A percentile compares a stretch with the other conserved stretches of the same genome.
These are phyloP conservation scores for Gonatopus flavifemur DNA, from an alignment of 1,140 invertebrate species.

Conservation along the genomic window DNA sequence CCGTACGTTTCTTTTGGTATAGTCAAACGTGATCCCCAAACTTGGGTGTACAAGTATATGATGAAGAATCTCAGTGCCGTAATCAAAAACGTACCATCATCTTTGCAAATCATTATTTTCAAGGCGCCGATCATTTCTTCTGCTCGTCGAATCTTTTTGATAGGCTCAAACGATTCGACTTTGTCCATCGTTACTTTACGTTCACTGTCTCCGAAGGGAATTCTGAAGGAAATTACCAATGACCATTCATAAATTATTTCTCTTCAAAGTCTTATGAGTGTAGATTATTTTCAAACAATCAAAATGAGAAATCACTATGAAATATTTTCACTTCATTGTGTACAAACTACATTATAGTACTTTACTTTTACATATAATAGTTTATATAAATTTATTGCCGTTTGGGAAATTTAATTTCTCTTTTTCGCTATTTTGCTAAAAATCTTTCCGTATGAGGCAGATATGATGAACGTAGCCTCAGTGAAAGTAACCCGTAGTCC, in stretches of 20 bases:
- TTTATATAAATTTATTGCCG: conserved; percentile 15
- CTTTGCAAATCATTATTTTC: conserved; percentile 1
- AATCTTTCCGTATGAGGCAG: not conserved
- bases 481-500: too few species aligned
- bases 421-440: not conserved
- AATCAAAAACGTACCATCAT: too few species aligned
- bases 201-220: conserved; percentile 18
- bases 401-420: conserved; percentile 7
- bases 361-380: not conserved
- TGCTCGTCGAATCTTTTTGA: too few species aligned
- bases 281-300: conserved; percentile 8
- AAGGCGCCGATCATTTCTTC: conserved; percentile 2
- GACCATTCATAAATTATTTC: conserved; percentile 14
- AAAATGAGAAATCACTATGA: conserved; percentile 11
- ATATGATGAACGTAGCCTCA: not conserved
- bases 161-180: conserved; percentile 2
- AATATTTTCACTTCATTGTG: not conserved
- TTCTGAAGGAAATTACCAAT: too few species aligned
- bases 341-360: not conserved
- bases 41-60: too few species aligned
- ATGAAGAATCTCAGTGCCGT: too few species aligned
- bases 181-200: conserved; percentile 5
- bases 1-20: too few species aligned
- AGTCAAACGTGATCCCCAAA: too few species aligned
- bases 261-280: not conserved